phyloP scores from a whole-genome alignment of 1,140 invertebrate species.

The Araneus ventricosus region DNA sequence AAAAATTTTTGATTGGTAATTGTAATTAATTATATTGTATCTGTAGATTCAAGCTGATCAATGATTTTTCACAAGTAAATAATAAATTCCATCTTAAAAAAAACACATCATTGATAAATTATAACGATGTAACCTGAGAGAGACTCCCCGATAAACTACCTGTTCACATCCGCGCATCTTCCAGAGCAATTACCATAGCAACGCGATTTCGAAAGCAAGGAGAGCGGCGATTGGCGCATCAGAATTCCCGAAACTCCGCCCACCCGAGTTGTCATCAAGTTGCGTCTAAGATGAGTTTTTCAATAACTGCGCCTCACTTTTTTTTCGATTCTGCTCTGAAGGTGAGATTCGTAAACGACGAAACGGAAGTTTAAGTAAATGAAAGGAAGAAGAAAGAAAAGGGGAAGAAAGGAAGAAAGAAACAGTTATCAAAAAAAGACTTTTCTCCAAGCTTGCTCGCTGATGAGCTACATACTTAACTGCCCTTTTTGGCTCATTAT shows the following conservation, averaged over 20 bases:
- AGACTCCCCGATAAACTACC: constrained; percentile 45
- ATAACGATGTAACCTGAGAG: neutral
- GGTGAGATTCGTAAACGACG: neutral
- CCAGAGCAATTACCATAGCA: constrained; percentile 44
- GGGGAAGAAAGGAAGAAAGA: constrained; percentile 14
- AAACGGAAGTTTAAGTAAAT: constrained; percentile 6
- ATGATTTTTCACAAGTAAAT: neutral
- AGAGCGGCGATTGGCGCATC: constrained; percentile 3
- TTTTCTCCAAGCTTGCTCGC: neutral
- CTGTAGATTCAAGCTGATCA: neutral
- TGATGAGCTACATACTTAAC: constrained; percentile 66
- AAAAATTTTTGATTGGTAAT: too few relatives aligned
- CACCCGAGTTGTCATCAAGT: constrained; percentile 14
- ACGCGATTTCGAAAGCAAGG: constrained; percentile 3
- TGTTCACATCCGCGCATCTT: constrained; percentile 52
- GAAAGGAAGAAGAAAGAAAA: constrained; percentile 3
- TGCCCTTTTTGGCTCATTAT: constrained; percentile 62
- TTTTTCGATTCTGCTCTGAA: constrained; percentile 9
- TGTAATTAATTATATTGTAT: too few relatives aligned
- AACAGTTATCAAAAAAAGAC: constrained; percentile 44
- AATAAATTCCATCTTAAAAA: neutral
- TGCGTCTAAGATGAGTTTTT: constrained; percentile 50
- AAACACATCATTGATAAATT: neutral
- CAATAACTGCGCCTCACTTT: constrained; percentile 45
- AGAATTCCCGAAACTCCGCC: constrained; percentile 12